Percentiles rank a stretch among this genome's conserved stretches.
phyloP scores from a whole-genome alignment of 2,113 vertebrate species.

The Lophius piscatorius region DNA sequence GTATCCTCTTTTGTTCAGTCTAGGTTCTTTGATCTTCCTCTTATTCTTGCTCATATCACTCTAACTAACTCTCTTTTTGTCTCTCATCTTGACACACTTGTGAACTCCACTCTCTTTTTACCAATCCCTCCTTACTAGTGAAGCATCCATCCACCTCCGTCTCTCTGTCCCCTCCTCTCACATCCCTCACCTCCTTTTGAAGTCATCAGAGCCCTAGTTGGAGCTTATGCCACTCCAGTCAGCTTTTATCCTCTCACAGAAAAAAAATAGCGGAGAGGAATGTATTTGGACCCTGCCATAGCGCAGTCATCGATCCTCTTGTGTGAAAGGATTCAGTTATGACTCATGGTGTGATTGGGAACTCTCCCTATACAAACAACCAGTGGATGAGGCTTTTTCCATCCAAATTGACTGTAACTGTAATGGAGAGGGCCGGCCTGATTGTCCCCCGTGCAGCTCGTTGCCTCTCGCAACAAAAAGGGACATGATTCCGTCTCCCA shows the following conservation, averaged over 20 bases:
- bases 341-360: slow-evolving; percentile 71
- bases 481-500: slow-evolving; percentile 51
- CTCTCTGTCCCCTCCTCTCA: slow-evolving; percentile 55
- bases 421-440: slow-evolving; percentile 50
- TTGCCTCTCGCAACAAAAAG: slow-evolving; percentile 52
- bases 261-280: slow-evolving; percentile 41
- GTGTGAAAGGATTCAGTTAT: slow-evolving; percentile 71
- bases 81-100: slow-evolving; percentile 32
- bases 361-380: slow-evolving; percentile 69
- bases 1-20: slow-evolving; percentile 62
- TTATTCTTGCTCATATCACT: slow-evolving; percentile 34
- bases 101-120: slow-evolving; percentile 24
- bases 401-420: slow-evolving; percentile 58
- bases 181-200: slow-evolving; percentile 71
- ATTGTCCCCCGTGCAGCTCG: slow-evolving; percentile 50
- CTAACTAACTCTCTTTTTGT: slow-evolving; percentile 63
- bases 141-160: slow-evolving; percentile 56
- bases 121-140: slow-evolving; percentile 10
- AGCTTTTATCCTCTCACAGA: slow-evolving; percentile 70
- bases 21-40: slow-evolving; percentile 66
- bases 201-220: slow-evolving; percentile 64
- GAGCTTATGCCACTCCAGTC: slow-evolving; percentile 63
- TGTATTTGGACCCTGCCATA: slow-evolving; percentile 60
- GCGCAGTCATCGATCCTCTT: slow-evolving; percentile 65
- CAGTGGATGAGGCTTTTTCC: slow-evolving; percentile 54